A percentile compares a stretch with the other conserved stretches of the same genome.
phyloP scores from a whole-genome alignment of 2,888 invertebrate species.

The Nemoura dubitans region DNA sequence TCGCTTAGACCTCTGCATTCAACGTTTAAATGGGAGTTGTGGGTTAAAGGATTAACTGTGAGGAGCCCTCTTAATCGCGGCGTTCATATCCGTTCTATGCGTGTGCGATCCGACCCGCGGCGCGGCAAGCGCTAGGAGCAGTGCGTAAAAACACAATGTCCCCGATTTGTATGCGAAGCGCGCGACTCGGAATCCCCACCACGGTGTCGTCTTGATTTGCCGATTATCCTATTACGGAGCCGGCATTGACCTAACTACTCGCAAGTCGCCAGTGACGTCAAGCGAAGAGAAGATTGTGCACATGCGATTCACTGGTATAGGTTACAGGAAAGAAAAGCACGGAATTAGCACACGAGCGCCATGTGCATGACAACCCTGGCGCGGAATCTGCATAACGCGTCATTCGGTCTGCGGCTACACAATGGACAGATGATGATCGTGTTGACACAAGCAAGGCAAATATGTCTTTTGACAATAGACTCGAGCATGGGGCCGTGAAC shows the following conservation, averaged over 20 bases:
- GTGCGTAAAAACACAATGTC: too few species aligned
- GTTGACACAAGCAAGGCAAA: neutral
- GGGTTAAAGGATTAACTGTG: too few species aligned
- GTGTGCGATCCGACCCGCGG: too few species aligned
- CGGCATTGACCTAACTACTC: constrained; percentile 13
- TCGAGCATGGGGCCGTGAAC: too few species aligned
- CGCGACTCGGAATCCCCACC: too few species aligned
- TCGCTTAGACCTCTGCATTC: too few species aligned
- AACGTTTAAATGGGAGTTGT: too few species aligned
- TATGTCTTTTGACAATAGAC: neutral
- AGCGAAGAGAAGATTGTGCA: neutral
- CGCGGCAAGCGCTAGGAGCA: too few species aligned
- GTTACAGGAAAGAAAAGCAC: neutral
- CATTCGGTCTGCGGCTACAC: neutral
- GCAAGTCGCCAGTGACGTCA: neutral
- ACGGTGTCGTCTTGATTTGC: neutral
- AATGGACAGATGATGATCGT: neutral
- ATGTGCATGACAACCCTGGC: neutral
- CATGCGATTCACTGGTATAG: neutral
- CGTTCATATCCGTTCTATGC: too few species aligned
- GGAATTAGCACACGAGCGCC: neutral
- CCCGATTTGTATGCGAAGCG: too few species aligned
- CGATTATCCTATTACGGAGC: constrained; percentile 9
- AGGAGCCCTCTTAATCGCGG: too few species aligned
- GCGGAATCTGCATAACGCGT: neutral